Base-by-base conservation (phyloP, 2,797 vertebrate species). In the Rhinophrynus dorsalis region DNA sequence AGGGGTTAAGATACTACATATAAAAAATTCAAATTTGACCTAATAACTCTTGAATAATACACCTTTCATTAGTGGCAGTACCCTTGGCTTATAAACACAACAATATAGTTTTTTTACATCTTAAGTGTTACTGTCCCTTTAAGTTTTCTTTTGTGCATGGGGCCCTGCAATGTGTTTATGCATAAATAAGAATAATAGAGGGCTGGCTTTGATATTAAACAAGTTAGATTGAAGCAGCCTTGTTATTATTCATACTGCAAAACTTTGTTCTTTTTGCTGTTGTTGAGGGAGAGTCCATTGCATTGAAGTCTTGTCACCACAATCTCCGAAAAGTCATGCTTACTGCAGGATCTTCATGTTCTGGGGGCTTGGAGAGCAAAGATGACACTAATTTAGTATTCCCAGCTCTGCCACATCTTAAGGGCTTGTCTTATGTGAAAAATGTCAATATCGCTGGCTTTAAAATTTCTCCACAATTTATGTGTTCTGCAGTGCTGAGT, bases 321-420 rank as follows among this genome's bases (percentile, higher is more conserved):
- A 54, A 38, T 65, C 48, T 9, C 62, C 29, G 29, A 32, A 58
- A 32, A 47, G 15, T 20, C 2, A 18, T 20, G 11, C 7, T 8
- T 18, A 7, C 18, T 11, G 37, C 10, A 8, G 23, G 45, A 45
- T 37, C 32, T 27, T 45, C 1, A 13, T 30, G 50, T 47, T 60
- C 58, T 29, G 10, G 20, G 10, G n/a, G 24, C 15, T 29, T 44
- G 23, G 2, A 18, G 52, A 58, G 52, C 29, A 47, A 40, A 13
- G 50, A 38, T 24, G 60, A 64, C 60, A 64, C 51, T 64, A 57
- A 71, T 71, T 57, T 71, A 58, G 51, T 44, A 40, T 47, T 56
- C 23, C 35, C 51, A 13, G 32, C 68, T 24, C 30, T 10, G 52
- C 50, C 59, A 58, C 51, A 64, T 50, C 44, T 64, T 40, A 6